Base-by-base conservation (phyloP, 2,888 invertebrate species). In the Heliconius ismenius region DNA sequence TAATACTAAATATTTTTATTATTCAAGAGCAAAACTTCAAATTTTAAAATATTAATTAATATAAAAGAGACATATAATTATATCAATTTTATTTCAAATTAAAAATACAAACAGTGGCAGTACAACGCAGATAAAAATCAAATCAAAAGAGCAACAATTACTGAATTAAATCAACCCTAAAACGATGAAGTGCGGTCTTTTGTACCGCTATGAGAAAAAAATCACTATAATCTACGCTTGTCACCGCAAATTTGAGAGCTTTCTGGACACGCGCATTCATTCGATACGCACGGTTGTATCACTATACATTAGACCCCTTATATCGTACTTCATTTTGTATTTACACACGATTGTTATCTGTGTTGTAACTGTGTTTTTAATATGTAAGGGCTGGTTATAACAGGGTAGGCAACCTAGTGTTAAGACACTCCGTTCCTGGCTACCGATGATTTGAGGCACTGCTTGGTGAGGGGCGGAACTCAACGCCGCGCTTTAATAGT, bases 191-290 rank as follows among this genome's bases (percentile, higher is more conserved):
- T 63, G 64, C 24, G 36, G 77, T 78, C 81, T 81, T 82, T 82
- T 82, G 80, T 81, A 74, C 79, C 76, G 75, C 80, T 80, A 86
- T 86, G 88, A 86, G 87, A 89, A 88, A 86, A 68, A 88, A 86
- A 86, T 84, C 84, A 73, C 77, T 80, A 79, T 81, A 81, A 80
- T 82, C 77, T 83, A 90, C 85, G 91, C 86, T 86, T 91, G 92
- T 91, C 92, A 87, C 88, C 88, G 83, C 89, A 89, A 88, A 88
- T 90, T 86, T 86, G 81, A 69, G 75, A 82, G 80, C 81, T 77
- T 81, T 82, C 78, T 78, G 81, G 86, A 86, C 90, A 88, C 86
- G 89, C 90, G 88, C 83, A 74, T 78, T 63, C 78, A 87, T 91
- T 89, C 81, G 91, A 84, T 85, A 87, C 85, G 89, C 86, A 81